Evolutionary conservation across 2,797 vertebrate genomes (phyloP).

Genomic region (Bucorvus abyssinicus): DNA sequence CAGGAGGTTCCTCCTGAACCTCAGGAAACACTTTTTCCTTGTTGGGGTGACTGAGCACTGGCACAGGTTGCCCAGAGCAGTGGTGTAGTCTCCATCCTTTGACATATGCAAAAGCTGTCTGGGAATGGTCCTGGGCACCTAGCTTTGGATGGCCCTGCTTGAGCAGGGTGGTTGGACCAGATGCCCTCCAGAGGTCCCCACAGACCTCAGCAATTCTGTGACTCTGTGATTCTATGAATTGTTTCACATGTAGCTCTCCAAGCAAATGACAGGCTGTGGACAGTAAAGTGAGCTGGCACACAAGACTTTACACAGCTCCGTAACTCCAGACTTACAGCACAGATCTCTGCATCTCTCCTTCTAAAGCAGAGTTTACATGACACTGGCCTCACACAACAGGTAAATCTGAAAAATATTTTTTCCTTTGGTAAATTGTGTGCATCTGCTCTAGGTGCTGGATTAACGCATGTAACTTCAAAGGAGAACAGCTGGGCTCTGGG

Average conservation of each 20-base stretch:
- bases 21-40: no score
- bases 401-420: neutral
- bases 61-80: neutral
- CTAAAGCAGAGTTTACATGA: neutral
- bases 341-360: neutral
- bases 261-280: neutral
- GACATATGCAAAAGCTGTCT: neutral
- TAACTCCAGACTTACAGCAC: neutral
- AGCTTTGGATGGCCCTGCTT: neutral
- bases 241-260: neutral
- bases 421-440: neutral
- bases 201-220: neutral
- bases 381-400: neutral
- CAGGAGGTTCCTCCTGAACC: no score
- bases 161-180: neutral
- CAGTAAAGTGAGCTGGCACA: neutral
- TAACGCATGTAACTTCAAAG: neutral
- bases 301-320: neutral
- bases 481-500: neutral
- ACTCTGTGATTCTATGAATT: neutral
- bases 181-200: neutral
- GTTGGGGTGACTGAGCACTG: no score
- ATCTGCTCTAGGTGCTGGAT: neutral
- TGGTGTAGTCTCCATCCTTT: neutral
- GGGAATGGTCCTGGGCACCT: neutral